Percentiles rank a stretch among this genome's conserved stretches.
Evolutionary conservation across 2,888 invertebrate genomes (phyloP).

Genomic region (Eueremaeus valkanovi): DNA sequence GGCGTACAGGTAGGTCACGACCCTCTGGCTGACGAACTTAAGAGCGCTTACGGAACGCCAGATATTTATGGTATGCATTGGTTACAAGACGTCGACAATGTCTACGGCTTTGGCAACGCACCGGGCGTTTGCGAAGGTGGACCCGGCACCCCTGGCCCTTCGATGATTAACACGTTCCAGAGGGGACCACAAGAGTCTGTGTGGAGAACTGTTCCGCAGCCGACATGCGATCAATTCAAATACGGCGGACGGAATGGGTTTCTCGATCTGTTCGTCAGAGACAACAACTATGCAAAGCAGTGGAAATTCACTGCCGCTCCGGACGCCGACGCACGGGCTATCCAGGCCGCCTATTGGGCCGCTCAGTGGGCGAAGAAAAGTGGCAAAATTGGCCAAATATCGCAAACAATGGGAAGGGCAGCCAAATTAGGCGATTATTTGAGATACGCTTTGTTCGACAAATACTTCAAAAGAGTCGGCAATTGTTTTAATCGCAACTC

Average conservation of each 20-base stretch:
- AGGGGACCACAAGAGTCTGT: constrained; percentile 13
- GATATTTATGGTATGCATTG: constrained; percentile 20
- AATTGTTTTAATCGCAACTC: background rate
- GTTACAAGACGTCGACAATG: background rate
- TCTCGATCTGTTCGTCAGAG: background rate
- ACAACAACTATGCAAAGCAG: background rate
- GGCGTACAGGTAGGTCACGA: background rate
- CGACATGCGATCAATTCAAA: background rate
- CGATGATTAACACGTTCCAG: background rate
- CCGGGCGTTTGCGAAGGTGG: background rate
- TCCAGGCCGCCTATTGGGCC: background rate
- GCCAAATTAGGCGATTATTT: background rate
- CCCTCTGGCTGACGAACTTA: background rate
- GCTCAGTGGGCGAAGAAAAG: background rate
- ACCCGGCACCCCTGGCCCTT: background rate
- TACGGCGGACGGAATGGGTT: constrained; percentile 1
- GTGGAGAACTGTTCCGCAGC: constrained; percentile 7
- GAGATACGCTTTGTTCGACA: background rate
- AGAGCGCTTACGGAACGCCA: background rate
- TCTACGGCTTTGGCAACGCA: constrained; percentile 8
- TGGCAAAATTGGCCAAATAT: background rate
- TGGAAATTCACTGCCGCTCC: constrained; percentile 12
- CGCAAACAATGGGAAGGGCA: background rate
- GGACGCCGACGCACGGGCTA: background rate
- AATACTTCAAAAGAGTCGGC: background rate